Evolutionary conservation across 1,140 invertebrate genomes (phyloP), one percentile per base, ranked within the genome.

Genomic region (Drosophila chauvacae): DNA sequence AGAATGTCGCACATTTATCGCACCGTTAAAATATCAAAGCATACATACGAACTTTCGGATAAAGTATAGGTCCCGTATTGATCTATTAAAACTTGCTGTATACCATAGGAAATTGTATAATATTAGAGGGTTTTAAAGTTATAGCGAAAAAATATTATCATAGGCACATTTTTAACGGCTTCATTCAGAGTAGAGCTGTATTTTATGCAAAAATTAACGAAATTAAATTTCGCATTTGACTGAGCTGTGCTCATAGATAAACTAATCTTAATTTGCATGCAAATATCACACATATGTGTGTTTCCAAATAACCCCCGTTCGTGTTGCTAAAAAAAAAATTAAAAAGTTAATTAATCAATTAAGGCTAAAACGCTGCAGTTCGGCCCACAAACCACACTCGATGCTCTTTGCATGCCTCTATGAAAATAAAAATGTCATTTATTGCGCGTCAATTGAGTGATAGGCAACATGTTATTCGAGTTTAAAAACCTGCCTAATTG

Each of bases 401-500:
- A n/a, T 16, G 42, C 11, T 60, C 16, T 35, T 42, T 26, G 45
- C 55, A 23, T 41, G 30, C 47, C 23, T 56, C 18, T 28, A 53
- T 70, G 42, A 59, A 64, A 66, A 70, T 73, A 30, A 26, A 77
- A 60, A 42, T 58, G 28, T n/a, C 51, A 74, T 77, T 83, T 77
- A 88, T 72, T 51, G 18, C 26, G 23, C 48, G 42, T 37, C 58
- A 42, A 44, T 63, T 50, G 62, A 64, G 33, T 61, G 60, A 80
- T 68, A 69, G 62, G 42, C 51, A 66, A 77, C 73, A 85, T 57
- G 77, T 68, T 66, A 74, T 66, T 62, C 57, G 64, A 81, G 63
- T 80, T 81, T 68, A 77, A 60, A 81, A 68, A 66, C 47, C 53
- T 28, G 68, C 18, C 50, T 44, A 72, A 77, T 68, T 62, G 44